phyloP scores from a whole-genome alignment of 1,140 invertebrate species.

The Scaptomyza montana region DNA sequence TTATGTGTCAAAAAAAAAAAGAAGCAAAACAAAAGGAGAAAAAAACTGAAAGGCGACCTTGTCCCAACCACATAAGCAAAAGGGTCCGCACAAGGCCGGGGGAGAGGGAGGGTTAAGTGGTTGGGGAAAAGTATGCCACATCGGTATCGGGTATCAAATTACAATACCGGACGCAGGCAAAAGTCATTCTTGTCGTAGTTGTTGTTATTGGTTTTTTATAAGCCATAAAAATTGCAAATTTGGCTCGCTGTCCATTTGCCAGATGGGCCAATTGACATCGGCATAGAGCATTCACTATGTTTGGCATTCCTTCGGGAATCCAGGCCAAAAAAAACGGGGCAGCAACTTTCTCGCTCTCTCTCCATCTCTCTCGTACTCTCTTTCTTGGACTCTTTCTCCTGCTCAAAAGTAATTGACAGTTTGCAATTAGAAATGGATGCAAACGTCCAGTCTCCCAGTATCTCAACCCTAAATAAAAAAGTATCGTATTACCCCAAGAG shows the following conservation, averaged over 20 bases:
- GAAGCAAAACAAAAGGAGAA: no score
- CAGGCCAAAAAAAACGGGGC: slow-evolving; percentile 4
- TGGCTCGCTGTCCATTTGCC: slow-evolving; percentile 66
- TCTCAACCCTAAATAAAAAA: slow-evolving; percentile 47
- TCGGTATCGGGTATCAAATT: slow-evolving; percentile 43
- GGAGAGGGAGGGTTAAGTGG: neutral
- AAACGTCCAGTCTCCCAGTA: slow-evolving; percentile 48
- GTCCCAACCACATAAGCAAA: slow-evolving; percentile 18
- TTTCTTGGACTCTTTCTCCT: neutral
- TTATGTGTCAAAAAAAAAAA: slow-evolving; percentile 30
- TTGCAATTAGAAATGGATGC: slow-evolving; percentile 78
- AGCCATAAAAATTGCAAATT: slow-evolving; percentile 77
- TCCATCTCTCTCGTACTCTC: slow-evolving; percentile 18
- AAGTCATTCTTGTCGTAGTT: slow-evolving; percentile 18
- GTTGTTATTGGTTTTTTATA: slow-evolving; percentile 80
- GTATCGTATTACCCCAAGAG: slow-evolving; percentile 58
- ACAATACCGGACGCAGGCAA: slow-evolving; percentile 10
- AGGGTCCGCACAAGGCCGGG: neutral
- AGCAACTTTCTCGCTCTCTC: slow-evolving; percentile 28
- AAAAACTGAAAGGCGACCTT: slow-evolving; percentile 26
- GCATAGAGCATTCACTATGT: slow-evolving; percentile 1
- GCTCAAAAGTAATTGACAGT: slow-evolving; percentile 66
- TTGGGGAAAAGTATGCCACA: neutral
- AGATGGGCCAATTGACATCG: slow-evolving; percentile 68
- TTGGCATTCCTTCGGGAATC: slow-evolving; percentile 42